These are phyloP conservation scores for Chloropsis hardwickii DNA, from an alignment of 2,113 vertebrate genomes.

Conservation along the genomic window DNA sequence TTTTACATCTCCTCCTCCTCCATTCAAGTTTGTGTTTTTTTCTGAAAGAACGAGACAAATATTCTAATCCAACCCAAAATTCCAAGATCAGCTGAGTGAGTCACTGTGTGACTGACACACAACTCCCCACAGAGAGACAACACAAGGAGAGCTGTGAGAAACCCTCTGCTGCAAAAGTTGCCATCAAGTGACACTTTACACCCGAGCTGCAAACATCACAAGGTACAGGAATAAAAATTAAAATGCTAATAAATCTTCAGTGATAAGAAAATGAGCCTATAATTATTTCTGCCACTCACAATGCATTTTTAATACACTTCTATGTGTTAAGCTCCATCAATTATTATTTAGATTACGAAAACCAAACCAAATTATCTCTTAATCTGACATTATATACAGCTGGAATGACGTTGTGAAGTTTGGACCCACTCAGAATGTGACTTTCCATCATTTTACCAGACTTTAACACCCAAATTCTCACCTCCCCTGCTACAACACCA, in stretches of 20 bases:
- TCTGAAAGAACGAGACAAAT: background rate
- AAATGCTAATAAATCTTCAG: background rate
- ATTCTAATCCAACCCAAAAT: background rate
- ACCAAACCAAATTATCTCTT: background rate
- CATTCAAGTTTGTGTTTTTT: background rate
- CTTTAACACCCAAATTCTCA: background rate
- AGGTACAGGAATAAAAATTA: background rate
- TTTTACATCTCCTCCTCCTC: background rate
- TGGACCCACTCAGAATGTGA: background rate
- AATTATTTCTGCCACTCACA: background rate
- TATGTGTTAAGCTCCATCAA: background rate
- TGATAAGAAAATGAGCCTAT: background rate
- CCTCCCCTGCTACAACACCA: background rate
- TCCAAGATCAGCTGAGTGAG: background rate
- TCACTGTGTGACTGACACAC: background rate
- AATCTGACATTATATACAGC: background rate
- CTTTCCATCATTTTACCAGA: background rate
- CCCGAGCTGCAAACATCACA: background rate
- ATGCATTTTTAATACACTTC: background rate
- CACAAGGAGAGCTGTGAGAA: background rate
- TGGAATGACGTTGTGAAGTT: background rate
- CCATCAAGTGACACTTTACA: background rate
- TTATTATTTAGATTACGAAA: background rate
- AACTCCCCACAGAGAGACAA: background rate
- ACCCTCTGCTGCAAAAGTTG: background rate